These are phyloP conservation scores for Hypomecis punctinalis DNA, from an alignment of 2,888 invertebrate species.

Conservation along the genomic window DNA sequence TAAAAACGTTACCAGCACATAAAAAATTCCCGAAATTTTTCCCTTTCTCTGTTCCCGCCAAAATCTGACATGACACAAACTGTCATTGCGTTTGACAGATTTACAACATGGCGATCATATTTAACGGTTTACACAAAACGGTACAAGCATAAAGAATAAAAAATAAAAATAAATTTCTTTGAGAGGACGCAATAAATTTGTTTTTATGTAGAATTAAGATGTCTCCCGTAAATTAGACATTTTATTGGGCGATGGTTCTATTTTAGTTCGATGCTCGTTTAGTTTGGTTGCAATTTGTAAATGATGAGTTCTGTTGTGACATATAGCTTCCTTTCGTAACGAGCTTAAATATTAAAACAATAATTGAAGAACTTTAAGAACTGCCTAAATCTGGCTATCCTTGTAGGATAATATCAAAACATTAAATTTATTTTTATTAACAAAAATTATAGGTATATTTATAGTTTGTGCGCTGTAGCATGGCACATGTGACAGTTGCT, in stretches of 20 bases:
- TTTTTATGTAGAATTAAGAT: conserved; percentile 82
- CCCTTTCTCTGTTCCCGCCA: conserved; percentile 7
- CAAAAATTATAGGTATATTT: too few relatives aligned
- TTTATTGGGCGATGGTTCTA: conserved; percentile 66
- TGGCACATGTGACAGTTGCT: too few relatives aligned
- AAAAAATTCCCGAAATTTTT: conserved; percentile 18
- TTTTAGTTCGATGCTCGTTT: conserved; percentile 42
- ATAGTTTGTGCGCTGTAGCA: too few relatives aligned
- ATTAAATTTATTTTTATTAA: too few relatives aligned
- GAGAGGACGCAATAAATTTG: conserved; percentile 66
- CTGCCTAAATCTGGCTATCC: too few relatives aligned
- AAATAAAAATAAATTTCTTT: conserved; percentile 73
- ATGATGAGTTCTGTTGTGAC: conserved; percentile 3
- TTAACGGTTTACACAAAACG: conserved; percentile 72
- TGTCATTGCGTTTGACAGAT: conserved; percentile 66
- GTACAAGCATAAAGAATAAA: conserved; percentile 61
- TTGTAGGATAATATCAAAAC: too few relatives aligned
- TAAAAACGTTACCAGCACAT: conserved; percentile 35
- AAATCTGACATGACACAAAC: conserved; percentile 23
- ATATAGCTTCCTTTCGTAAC: conserved; percentile 1
- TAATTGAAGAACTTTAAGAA: too few relatives aligned
- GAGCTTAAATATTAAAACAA: background rate
- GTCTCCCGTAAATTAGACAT: conserved; percentile 68
- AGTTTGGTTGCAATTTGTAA: conserved; percentile 22
- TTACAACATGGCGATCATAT: conserved; percentile 72